These are phyloP conservation scores for Pocota personata DNA, from an alignment of 2,888 invertebrate species.

Conservation along the genomic window DNA sequence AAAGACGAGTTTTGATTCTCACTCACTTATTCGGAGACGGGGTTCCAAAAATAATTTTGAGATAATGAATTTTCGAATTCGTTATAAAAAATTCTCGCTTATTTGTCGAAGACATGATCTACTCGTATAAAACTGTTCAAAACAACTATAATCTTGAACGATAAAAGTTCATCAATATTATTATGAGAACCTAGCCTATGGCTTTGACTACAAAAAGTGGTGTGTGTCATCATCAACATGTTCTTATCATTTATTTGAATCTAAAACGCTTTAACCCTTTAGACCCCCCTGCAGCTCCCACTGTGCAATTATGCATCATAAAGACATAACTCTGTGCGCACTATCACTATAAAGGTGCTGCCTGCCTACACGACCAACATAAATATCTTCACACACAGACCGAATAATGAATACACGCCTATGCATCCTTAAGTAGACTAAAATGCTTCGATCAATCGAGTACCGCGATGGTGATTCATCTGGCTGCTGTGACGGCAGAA, in stretches of 20 bases:
- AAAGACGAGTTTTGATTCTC: no score
- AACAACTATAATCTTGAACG: no score
- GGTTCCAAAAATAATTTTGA: no score
- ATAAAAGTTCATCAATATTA: no score
- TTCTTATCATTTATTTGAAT: neutral
- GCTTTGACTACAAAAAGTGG: neutral
- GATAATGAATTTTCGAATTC: no score
- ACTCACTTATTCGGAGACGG: no score
- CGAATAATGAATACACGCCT: slow-evolving; percentile 32
- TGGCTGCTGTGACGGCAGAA: slow-evolving; percentile 33
- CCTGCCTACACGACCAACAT: slow-evolving; percentile 22
- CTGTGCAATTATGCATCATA: slow-evolving; percentile 21
- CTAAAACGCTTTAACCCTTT: neutral
- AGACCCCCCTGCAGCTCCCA: slow-evolving; percentile 6
- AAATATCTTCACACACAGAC: slow-evolving; percentile 39
- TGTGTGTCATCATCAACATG: neutral
- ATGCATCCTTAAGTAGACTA: slow-evolving; percentile 46
- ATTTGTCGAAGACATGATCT: no score
- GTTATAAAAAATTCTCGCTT: no score
- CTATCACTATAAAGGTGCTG: slow-evolving; percentile 23
- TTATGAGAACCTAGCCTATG: neutral
- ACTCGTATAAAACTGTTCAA: no score
- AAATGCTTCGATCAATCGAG: slow-evolving; percentile 35
- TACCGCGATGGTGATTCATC: slow-evolving; percentile 58
- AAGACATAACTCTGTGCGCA: slow-evolving; percentile 12